These are phyloP conservation scores for Lithobates sylvaticus DNA, from an alignment of 2,797 vertebrate species.

Conservation along the genomic window DNA sequence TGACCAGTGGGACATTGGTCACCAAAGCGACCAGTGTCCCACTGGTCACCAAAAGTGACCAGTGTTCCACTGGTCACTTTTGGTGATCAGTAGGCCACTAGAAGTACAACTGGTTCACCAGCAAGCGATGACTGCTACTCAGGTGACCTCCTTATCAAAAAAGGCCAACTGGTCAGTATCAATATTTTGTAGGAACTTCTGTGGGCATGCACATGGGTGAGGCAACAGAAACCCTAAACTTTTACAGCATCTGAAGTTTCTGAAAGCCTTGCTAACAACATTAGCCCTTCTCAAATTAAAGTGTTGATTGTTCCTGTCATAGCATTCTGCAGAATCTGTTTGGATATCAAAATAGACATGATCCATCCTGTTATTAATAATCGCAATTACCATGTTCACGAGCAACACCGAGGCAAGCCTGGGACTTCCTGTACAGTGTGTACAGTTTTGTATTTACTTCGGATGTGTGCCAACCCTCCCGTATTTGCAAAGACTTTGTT, in stretches of 20 bases:
- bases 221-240: not conserved
- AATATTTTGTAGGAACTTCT: too few species aligned
- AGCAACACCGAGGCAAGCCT: not conserved
- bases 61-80: too few species aligned
- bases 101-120: too few species aligned
- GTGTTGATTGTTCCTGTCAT: not conserved
- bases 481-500: not conserved
- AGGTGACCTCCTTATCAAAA: not conserved
- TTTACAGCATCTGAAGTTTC: not conserved
- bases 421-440: slow-evolving; percentile 36
- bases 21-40: too few species aligned
- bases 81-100: too few species aligned
- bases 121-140: not conserved
- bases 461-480: not conserved
- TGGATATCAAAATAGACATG: not conserved
- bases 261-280: not conserved
- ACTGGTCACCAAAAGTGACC: too few species aligned
- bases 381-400: not conserved
- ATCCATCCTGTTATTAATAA: not conserved
- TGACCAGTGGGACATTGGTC: not conserved
- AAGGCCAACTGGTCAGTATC: too few species aligned
- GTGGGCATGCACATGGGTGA: not conserved
- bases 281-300: not conserved
- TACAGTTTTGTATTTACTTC: slow-evolving; percentile 2
- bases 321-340: not conserved